These are phyloP conservation scores for Stomatorhinus ivindoensis DNA, from an alignment of 2,113 vertebrate genomes.

Conservation along the genomic window DNA sequence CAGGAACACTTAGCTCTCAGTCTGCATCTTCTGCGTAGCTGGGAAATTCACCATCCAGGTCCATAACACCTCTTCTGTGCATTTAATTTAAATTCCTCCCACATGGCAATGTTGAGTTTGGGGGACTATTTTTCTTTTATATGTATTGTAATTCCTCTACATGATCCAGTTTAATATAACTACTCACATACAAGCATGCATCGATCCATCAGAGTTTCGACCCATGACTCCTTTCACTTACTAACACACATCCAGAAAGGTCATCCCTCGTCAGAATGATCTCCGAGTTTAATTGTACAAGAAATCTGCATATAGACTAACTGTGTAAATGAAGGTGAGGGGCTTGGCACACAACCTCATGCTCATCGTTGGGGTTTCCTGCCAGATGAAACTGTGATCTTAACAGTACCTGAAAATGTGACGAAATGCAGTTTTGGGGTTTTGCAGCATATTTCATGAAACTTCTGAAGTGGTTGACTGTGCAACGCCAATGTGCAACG, in stretches of 20 bases:
- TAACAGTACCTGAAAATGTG: background rate
- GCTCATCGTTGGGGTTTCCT: background rate
- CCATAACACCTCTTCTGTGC: background rate
- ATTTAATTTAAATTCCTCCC: background rate
- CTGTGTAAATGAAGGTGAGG: background rate
- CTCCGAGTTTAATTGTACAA: background rate
- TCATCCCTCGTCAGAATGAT: background rate
- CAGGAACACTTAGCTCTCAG: constrained; percentile 1
- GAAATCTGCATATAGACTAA: background rate
- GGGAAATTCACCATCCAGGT: background rate
- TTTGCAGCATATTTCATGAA: background rate
- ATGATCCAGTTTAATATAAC: background rate
- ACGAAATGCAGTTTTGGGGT: background rate
- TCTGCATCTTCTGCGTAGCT: background rate
- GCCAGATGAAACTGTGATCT: background rate
- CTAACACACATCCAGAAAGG: background rate
- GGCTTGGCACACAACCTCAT: background rate
- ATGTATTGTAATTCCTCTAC: background rate
- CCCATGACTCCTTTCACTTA: background rate
- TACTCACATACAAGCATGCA: background rate
- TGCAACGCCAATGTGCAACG: background rate
- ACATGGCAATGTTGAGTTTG: background rate
- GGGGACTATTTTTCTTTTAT: background rate
- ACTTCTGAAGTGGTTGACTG: background rate
- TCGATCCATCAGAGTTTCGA: background rate